Base-by-base conservation (phyloP, 2,113 vertebrate genomes). In the Noturus placidus region DNA sequence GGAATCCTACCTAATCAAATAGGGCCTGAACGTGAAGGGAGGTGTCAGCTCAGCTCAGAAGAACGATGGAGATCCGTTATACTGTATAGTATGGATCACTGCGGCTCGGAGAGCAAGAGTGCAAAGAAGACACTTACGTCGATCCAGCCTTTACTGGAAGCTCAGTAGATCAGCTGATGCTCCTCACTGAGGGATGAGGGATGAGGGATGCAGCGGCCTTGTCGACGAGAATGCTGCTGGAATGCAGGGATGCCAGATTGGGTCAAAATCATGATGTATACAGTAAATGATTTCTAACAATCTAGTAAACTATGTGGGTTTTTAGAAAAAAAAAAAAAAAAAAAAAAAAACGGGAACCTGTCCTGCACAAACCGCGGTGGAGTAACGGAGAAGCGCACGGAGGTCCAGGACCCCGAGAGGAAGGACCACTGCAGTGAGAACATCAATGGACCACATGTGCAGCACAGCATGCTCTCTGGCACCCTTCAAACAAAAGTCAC, bases 161-260 rank as follows among this genome's bases (percentile, higher is more conserved):
- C 33, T 22, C 35, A 85, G 25, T 19, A 22, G 14, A 79, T 63
- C 20, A 57, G 74, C 27, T 84, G 72, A 83, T 56, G 35, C 46
- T 61, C 22, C 59, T 33, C 27, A 46, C n/a, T 20, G 56, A 19
- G 59, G 50, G 35, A 67, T 79, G 69, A n/a, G n/a, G n/a, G n/a
- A n/a, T 19, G 56, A 27, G 59, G 50, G 35, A 67, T 79, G 70
- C 81, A 56, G 77, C 33, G 52, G 65, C 25, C 27, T 65, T 11
- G 25, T 46, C 38, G n/a, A 52, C 13, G 30, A 46, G 22, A 77
- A 85, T 50, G 59, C 56, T 30, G 38, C 33, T 77, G 35, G 46
- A 59, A 85, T 38, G 22, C 57, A 38, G 52, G 83, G 83, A 50
- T 85, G 83, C 83, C 83, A 85, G 67, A 74, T 85, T 85, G 69